Conservation (phyloP, 2,888 invertebrate genomes). For the Agonopterix subpropinquella region DNA sequence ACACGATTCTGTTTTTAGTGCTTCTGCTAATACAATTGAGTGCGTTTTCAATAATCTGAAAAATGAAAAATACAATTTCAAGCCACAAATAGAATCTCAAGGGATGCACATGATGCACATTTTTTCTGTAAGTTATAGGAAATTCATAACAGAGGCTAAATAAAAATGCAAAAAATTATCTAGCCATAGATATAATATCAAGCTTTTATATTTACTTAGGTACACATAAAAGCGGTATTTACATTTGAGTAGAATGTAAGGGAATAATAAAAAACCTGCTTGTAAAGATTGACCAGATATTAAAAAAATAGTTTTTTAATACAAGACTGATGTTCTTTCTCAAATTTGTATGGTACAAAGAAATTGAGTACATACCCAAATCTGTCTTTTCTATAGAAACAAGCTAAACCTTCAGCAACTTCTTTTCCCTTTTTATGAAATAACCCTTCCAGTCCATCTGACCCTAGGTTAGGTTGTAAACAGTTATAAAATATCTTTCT, state of each 20-base stretch:
- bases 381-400: constrained; percentile 82
- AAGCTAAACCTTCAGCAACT: constrained; percentile 87
- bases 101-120: too few relatives aligned
- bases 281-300: too few relatives aligned
- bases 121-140: background rate
- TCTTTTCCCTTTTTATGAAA: constrained; percentile 83
- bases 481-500: constrained; percentile 82
- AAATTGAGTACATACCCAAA: constrained; percentile 71
- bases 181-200: background rate
- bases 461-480: constrained; percentile 76
- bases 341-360: too few relatives aligned
- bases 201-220: too few relatives aligned
- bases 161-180: background rate
- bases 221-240: too few relatives aligned
- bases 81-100: background rate
- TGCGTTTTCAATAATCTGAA: too few relatives aligned
- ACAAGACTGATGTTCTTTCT: too few relatives aligned
- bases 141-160: background rate
- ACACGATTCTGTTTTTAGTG: constrained; percentile 63
- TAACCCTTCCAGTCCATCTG: constrained; percentile 73
- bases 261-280: background rate
- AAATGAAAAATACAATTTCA: constrained; percentile 54
- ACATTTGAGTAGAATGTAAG: background rate
- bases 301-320: too few relatives aligned
- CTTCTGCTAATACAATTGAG: constrained; percentile 74